phyloP scores from a whole-genome alignment of 2,888 invertebrate genomes.

The Macropis europaea region DNA sequence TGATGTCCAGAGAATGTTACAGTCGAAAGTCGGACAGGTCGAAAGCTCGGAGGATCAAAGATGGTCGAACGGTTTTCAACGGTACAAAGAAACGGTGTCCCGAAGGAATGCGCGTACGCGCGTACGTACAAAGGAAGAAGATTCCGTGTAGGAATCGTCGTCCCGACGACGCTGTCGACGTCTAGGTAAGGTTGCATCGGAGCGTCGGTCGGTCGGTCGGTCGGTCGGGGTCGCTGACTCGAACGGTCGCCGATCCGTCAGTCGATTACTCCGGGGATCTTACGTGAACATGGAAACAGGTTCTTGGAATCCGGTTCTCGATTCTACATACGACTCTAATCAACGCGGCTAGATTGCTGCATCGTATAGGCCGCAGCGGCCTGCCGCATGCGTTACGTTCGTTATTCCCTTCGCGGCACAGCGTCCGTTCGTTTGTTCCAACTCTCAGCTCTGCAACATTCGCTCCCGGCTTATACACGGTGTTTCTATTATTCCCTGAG shows the following conservation, averaged over 20 bases:
- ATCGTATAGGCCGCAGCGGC: slow-evolving; percentile 66
- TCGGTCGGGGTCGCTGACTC: slow-evolving; percentile 78
- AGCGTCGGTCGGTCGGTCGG: slow-evolving; percentile 55
- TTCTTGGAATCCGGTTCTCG: slow-evolving; percentile 80
- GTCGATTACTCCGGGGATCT: slow-evolving; percentile 80
- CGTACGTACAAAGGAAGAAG: slow-evolving; percentile 23
- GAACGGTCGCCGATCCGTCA: slow-evolving; percentile 80
- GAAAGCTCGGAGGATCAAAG: neutral
- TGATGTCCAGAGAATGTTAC: neutral
- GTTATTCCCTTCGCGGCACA: slow-evolving; percentile 48
- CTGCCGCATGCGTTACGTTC: slow-evolving; percentile 58
- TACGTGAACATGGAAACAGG: slow-evolving; percentile 80
- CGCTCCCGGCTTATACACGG: too few relatives aligned
- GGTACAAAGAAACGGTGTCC: slow-evolving; percentile 23
- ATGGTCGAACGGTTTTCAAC: too few relatives aligned
- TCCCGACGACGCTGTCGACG: slow-evolving; percentile 40
- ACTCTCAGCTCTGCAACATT: neutral
- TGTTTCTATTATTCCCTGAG: too few relatives aligned
- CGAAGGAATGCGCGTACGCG: slow-evolving; percentile 26
- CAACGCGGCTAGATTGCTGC: slow-evolving; percentile 80
- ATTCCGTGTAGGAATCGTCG: slow-evolving; percentile 13
- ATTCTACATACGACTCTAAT: slow-evolving; percentile 80
- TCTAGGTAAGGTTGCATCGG: slow-evolving; percentile 39
- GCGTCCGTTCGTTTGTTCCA: slow-evolving; percentile 50
- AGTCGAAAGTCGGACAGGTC: neutral